Evolutionary conservation across 2,113 vertebrate species (phyloP).

Genomic region (Campylomormyrus tamandua): DNA sequence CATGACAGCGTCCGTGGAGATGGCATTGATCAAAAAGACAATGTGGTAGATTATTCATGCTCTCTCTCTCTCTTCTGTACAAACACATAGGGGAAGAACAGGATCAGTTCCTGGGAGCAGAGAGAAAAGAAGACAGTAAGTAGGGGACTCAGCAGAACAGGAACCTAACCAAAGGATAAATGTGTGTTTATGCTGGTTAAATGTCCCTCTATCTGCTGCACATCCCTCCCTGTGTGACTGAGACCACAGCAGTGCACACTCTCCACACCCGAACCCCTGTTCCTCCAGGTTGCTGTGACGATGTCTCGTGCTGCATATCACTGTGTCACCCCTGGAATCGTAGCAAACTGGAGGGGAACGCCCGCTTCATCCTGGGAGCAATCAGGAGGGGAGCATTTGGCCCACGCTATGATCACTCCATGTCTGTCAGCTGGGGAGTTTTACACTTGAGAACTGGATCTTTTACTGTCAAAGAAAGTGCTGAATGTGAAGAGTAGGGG

Average conservation of each 20-base stretch:
- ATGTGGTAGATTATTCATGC: constrained; percentile 15
- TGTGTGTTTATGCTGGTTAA: neutral
- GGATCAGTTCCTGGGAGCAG: neutral
- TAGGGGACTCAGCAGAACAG: neutral
- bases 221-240: neutral
- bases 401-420: neutral
- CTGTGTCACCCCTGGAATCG: neutral
- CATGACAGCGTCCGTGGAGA: constrained; percentile 16
- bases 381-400: neutral
- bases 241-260: neutral
- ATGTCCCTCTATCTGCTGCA: neutral
- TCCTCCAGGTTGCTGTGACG: neutral
- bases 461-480: neutral
- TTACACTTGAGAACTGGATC: neutral
- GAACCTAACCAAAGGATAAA: neutral
- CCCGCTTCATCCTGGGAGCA: neutral
- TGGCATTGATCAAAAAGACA: constrained; percentile 25
- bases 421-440: neutral
- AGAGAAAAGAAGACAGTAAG: neutral
- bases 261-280: neutral
- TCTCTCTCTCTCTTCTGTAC: neutral
- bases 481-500: neutral
- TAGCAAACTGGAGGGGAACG: neutral
- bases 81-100: neutral
- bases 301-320: neutral